Base-by-base conservation (phyloP, 2,113 vertebrate genomes). In the Oreochromis spilurus region DNA sequence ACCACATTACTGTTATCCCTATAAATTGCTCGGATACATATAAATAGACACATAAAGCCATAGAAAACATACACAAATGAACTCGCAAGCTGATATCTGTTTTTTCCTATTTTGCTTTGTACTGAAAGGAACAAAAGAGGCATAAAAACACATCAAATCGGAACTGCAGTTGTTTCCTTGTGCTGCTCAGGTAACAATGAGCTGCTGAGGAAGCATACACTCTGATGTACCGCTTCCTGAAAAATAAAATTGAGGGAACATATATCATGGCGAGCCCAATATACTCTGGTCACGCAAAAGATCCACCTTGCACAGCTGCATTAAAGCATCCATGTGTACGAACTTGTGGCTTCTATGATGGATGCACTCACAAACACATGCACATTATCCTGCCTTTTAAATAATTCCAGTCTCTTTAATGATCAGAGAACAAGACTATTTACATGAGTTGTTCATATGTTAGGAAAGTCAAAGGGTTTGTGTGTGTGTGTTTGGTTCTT, bases 101-200 rank as follows among this genome's bases (percentile, higher is more conserved):
- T 94, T 92, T 95, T 95, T 93, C 92, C 92, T 88, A 75, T 50
- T 75, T 82, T 67, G 36, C 79, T 79, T 84, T 88, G 72, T 70
- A 65, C 40, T 45, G 57, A 77, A 79, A 53, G 67, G 86, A 87
- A 91, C 88, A 91, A 88, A 86, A 83, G 77, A 88, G 85, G 82
- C 81, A 88, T 55, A 81, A 58, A 91, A 88, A 91, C 85, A 91
- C 82, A 82, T 50, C 57, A 2, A 67, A 79, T 75, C 38, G 87
- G 92, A 93, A 86, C 89, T 54, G 86, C 94, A 94, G 94, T 95
- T 91, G 93, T 95, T 95, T 95, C 95, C 95, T 92, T 50, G 26
- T 67, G 87, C 89, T 40, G 79, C 88, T 91, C 93, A 90, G 94
- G 93, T 96, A 95, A 94, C 95, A 95, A 94, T 94, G 90, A 92